Base-by-base conservation (phyloP, 2,797 vertebrate genomes). In the Gadopsis marmoratus region DNA sequence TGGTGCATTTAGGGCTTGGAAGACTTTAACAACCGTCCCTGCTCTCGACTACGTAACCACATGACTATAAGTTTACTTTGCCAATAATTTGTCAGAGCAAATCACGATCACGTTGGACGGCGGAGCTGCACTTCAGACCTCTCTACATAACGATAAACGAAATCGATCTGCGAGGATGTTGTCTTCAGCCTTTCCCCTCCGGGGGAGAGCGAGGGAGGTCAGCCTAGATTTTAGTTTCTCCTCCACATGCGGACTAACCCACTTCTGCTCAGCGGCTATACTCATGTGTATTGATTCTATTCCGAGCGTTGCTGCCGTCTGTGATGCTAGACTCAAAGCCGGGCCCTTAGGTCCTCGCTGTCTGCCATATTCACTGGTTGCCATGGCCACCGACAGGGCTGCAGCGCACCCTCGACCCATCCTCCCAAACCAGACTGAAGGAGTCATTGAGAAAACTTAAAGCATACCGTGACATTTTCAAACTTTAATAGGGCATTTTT, bases 351-450 rank as follows among this genome's bases (percentile, higher is more conserved):
- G 78, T 87, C 73, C 83, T 71, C 54, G 12, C 83, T 12, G 89
- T 86, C 82, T 85, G 82, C 79, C 61, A n/a, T 67, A 11, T 56
- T 83, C 81, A 6, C 50, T 10, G 71, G 92, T 92, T 90, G 60
- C 87, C 83, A 92, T 92, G 76, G 82, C 56, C 81, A 90, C 89
- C 70, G 70, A 81, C 88, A 21, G 70, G 47, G 85, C 81, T 78
- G 79, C 67, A 45, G 55, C 3, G 64, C 85, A 79, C 65, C 84
- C 45, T 72, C 50, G 53, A 56, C 70, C 66, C 76, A 53, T 72
- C 78, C 71, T 63, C 47, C 77, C 17, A 26, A 71, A 71, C 47
- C 65, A 78, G 55, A 63, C 55, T 7, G 23, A 53, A 47, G 51
- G 33, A 17, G 73, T 45, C 60, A 7, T 0, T 26, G 45, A 39